A percentile compares a stretch with the other conserved stretches of the same genome.
These are phyloP conservation scores for Drosophila mauritiana DNA, from an alignment of 1,140 invertebrate genomes.

Conservation along the genomic window DNA sequence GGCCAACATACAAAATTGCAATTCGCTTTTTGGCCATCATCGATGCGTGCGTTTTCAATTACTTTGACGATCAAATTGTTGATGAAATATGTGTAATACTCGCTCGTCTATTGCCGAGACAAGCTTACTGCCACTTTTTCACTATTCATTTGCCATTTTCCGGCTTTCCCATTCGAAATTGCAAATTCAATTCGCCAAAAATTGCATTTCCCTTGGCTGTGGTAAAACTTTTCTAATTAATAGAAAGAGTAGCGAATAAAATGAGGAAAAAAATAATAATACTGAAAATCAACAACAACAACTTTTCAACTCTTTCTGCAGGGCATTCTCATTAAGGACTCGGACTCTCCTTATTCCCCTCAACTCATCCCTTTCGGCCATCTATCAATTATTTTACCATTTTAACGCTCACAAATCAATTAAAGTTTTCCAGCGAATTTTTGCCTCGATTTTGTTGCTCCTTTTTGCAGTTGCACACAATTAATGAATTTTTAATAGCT, in stretches of 20 bases:
- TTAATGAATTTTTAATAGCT: slow-evolving; percentile 81
- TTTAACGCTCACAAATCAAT: slow-evolving; percentile 70
- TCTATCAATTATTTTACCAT: slow-evolving; percentile 78
- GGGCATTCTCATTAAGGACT: slow-evolving; percentile 62
- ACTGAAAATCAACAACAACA: slow-evolving; percentile 52
- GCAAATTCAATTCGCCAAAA: slow-evolving; percentile 59
- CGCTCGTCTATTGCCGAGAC: slow-evolving; percentile 16
- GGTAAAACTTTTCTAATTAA: slow-evolving; percentile 72
- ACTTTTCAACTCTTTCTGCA: slow-evolving; percentile 47
- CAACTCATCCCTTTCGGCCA: slow-evolving; percentile 32
- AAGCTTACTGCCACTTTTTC: slow-evolving; percentile 37
- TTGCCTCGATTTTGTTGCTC: slow-evolving; percentile 45
- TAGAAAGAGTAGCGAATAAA: slow-evolving; percentile 33
- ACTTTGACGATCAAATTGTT: slow-evolving; percentile 51
- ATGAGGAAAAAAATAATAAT: slow-evolving; percentile 29
- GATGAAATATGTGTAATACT: slow-evolving; percentile 59
- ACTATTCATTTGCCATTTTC: slow-evolving; percentile 40
- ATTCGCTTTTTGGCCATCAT: slow-evolving; percentile 52
- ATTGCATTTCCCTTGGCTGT: slow-evolving; percentile 10
- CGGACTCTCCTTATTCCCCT: neutral
- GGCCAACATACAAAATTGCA: slow-evolving; percentile 39
- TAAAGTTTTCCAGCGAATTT: slow-evolving; percentile 64
- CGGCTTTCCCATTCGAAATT: slow-evolving; percentile 37
- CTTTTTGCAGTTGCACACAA: slow-evolving; percentile 60
- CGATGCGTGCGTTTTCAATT: slow-evolving; percentile 63